Conservation (phyloP, 2,888 invertebrate genomes). For the Chorisops tibialis region DNA sequence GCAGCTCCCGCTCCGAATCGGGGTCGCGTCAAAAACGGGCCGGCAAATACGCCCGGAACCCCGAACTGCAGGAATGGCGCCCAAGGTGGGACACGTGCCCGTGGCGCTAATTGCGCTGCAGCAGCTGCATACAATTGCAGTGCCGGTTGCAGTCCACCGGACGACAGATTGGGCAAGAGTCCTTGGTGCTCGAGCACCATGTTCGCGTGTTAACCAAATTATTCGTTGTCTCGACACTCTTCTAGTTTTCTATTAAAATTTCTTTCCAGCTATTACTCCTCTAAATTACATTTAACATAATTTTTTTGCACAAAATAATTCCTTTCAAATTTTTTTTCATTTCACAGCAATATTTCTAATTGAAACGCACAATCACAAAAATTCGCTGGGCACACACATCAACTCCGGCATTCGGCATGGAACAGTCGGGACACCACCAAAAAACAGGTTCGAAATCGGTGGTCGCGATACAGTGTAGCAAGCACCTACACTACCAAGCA, state of each 20-base stretch:
- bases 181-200: constrained; percentile 61
- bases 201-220: constrained; percentile 34
- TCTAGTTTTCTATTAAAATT: constrained; percentile 7
- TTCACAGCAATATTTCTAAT: background rate
- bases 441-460: constrained; percentile 2
- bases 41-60: constrained; percentile 52
- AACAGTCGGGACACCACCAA: background rate
- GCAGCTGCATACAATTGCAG: constrained; percentile 69
- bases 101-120: constrained; percentile 55
- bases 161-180: constrained; percentile 40
- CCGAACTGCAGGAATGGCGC: constrained; percentile 59
- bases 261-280: background rate
- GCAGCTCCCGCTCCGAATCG: constrained; percentile 45
- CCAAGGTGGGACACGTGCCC: constrained; percentile 58
- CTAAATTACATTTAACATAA: background rate
- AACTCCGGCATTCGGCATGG: background rate
- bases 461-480: constrained; percentile 6
- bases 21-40: constrained; percentile 41
- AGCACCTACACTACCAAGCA: constrained; percentile 5
- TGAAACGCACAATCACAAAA: background rate
- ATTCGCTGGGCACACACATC: background rate
- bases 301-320: constrained; percentile 14
- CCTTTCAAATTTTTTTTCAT: constrained; percentile 17
- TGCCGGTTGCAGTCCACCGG: constrained; percentile 63
- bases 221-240: background rate